phyloP scores from a whole-genome alignment of 2,113 vertebrate genomes.

The Pseudopipra pipra region DNA sequence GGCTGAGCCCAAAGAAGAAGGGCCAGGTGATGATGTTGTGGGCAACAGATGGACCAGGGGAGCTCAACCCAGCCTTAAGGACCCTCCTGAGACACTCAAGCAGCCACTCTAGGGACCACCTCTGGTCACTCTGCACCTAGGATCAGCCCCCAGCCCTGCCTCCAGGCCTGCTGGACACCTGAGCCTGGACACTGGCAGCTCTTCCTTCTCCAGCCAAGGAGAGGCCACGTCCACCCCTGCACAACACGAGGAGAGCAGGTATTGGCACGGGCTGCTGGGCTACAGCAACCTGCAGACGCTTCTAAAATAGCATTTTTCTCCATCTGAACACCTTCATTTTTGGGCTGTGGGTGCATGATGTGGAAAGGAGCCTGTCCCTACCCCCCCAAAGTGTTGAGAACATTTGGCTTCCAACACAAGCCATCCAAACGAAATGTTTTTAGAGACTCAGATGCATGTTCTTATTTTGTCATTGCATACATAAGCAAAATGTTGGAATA shows the following conservation, averaged over 20 bases:
- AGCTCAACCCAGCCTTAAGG: neutral
- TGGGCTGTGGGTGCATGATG: neutral
- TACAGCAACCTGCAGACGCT: neutral
- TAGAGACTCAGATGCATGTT: neutral
- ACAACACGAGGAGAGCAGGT: neutral
- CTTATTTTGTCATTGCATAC: neutral
- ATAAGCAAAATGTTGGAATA: neutral
- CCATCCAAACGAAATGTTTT: fast-evolving
- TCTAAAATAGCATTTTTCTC: neutral
- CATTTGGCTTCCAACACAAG: fast-evolving
- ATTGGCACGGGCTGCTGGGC: neutral
- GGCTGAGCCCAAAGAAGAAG: neutral
- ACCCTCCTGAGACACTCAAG: neutral
- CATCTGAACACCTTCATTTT: neutral
- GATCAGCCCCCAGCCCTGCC: neutral
- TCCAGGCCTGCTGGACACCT: neutral
- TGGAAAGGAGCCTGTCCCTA: neutral
- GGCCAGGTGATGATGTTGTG: neutral
- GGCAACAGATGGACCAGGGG: neutral
- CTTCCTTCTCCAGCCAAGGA: neutral
- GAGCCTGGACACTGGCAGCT: neutral
- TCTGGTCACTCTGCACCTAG: neutral
- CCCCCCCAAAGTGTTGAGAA: neutral
- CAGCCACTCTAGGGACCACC: neutral
- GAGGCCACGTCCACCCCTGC: neutral